Conservation (phyloP, 2,888 invertebrate species). For the Lacanobia wlatinum region DNA sequence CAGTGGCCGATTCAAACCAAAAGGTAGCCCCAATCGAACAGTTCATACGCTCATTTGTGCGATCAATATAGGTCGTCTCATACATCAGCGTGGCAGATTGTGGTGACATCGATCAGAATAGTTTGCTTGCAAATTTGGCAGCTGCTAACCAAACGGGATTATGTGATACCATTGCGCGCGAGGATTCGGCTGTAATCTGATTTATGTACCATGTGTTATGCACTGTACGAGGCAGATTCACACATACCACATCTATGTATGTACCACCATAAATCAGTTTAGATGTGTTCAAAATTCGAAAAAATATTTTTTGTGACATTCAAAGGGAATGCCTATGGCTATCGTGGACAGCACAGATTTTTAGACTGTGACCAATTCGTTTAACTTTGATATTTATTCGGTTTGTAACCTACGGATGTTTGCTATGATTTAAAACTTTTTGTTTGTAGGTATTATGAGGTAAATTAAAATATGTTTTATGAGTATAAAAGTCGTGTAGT, state of each 20-base stretch:
- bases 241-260: not conserved
- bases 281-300: not conserved
- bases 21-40: constrained; percentile 46
- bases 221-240: constrained; percentile 19
- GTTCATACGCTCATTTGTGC: constrained; percentile 58
- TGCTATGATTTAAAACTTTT: constrained; percentile 39
- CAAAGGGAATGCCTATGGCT: constrained; percentile 22
- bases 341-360: not conserved
- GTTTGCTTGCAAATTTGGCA: constrained; percentile 85
- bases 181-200: constrained; percentile 73
- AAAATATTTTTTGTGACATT: constrained; percentile 1
- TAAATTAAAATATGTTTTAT: constrained; percentile 44
- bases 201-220: constrained; percentile 71
- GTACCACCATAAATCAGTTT: not conserved
- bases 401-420: constrained; percentile 12
- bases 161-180: constrained; percentile 66
- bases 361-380: not conserved
- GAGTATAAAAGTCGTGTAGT: constrained; percentile 50
- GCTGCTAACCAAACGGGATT: constrained; percentile 81
- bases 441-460: constrained; percentile 10
- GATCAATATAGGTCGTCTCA: constrained; percentile 73
- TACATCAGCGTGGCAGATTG: constrained; percentile 80
- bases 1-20: not conserved
- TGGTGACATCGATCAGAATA: constrained; percentile 84
- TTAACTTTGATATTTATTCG: constrained; percentile 3